Evolutionary conservation across 2,888 invertebrate species (phyloP).

Genomic region (Brenthis ino): DNA sequence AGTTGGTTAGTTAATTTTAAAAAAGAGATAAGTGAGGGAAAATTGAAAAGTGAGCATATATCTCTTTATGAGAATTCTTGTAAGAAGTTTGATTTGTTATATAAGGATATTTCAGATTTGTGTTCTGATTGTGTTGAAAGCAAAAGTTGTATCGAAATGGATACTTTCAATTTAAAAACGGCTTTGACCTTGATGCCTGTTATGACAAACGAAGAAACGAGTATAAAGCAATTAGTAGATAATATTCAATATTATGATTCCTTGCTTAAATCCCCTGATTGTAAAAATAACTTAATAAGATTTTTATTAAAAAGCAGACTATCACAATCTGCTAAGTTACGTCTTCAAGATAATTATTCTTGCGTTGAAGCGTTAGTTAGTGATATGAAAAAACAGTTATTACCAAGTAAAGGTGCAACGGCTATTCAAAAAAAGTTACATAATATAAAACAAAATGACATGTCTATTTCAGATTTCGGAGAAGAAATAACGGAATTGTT

Average conservation of each 20-base stretch:
- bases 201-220: neutral
- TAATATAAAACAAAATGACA: constrained; percentile 4
- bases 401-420: neutral
- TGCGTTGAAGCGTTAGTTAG: neutral
- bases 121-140: constrained; percentile 4
- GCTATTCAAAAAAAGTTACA: neutral
- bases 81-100: neutral
- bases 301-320: constrained; percentile 1
- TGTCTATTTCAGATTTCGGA: constrained; percentile 1
- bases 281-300: neutral
- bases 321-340: neutral
- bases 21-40: neutral
- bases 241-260: neutral
- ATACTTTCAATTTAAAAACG: constrained; percentile 1
- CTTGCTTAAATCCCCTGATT: neutral
- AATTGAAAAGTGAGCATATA: neutral
- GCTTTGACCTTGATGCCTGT: constrained; percentile 4
- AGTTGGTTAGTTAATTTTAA: neutral
- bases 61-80: neutral
- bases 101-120: constrained; percentile 8
- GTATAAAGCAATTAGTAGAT: neutral
- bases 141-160: neutral
- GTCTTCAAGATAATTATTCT: neutral
- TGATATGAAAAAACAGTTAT: constrained; percentile 1
- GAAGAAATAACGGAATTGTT: neutral